These are phyloP conservation scores for Scolopax mira DNA, from an alignment of 2,113 vertebrate genomes.

Conservation along the genomic window DNA sequence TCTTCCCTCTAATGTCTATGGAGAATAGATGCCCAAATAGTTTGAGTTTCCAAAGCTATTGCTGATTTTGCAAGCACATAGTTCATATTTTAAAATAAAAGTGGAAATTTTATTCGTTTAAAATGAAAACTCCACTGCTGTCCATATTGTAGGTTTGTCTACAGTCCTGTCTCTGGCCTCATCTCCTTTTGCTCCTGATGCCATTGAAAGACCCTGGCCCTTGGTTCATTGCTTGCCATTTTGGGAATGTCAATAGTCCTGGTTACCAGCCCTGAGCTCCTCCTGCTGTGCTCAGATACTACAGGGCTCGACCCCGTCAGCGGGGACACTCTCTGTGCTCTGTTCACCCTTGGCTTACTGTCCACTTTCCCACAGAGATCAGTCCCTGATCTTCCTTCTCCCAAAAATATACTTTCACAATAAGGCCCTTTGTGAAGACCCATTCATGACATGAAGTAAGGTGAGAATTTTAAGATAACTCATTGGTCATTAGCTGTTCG, in stretches of 20 bases:
- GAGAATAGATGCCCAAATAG: background rate
- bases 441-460: background rate
- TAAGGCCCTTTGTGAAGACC: background rate
- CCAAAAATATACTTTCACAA: background rate
- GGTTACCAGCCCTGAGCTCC: background rate
- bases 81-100: background rate
- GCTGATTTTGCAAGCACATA: background rate
- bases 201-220: background rate
- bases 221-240: background rate
- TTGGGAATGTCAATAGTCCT: background rate
- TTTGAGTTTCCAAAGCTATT: background rate
- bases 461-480: background rate
- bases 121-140: background rate
- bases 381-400: background rate
- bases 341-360: background rate
- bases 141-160: background rate
- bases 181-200: background rate
- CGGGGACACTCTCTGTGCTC: fast-evolving
- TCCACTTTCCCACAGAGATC: background rate
- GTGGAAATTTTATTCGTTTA: background rate
- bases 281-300: background rate
- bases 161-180: background rate
- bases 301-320: background rate
- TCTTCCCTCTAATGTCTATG: background rate
- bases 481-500: background rate